Percentiles rank a stretch among this genome's conserved stretches.
phyloP scores from a whole-genome alignment of 2,113 vertebrate species.

The Eublepharis macularius region DNA sequence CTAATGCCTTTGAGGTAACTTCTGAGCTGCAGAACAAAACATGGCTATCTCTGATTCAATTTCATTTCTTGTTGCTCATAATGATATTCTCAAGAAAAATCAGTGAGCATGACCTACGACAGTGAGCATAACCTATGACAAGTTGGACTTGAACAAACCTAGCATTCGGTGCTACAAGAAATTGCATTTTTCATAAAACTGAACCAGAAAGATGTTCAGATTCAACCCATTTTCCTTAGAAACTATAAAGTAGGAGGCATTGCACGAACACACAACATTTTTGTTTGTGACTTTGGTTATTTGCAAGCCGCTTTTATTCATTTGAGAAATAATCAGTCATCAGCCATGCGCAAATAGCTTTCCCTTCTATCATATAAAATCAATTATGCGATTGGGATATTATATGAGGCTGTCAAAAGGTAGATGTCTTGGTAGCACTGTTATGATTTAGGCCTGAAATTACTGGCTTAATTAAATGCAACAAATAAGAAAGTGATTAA shows the following conservation, averaged over 20 bases:
- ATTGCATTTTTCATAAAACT: neutral
- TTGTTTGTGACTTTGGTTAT: fast-evolving
- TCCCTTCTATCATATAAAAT: slow-evolving; percentile 29
- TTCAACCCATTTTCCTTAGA: neutral
- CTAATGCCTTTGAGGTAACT: too few species aligned
- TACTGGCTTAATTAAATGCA: slow-evolving; percentile 37
- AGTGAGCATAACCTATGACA: too few species aligned
- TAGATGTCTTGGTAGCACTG: neutral
- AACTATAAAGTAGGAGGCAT: neutral
- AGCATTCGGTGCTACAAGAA: too few species aligned
- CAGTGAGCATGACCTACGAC: too few species aligned
- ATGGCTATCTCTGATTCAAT: too few species aligned
- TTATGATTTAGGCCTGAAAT: slow-evolving; percentile 14
- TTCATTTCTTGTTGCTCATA: too few species aligned
- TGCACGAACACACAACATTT: neutral
- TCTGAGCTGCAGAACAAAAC: too few species aligned
- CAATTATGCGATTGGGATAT: neutral
- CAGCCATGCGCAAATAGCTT: neutral
- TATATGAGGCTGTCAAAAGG: slow-evolving; percentile 31
- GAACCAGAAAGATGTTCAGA: neutral
- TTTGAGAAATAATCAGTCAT: neutral
- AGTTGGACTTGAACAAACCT: too few species aligned
- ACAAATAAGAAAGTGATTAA: slow-evolving; percentile 35
- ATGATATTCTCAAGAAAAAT: too few species aligned
- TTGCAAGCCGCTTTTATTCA: slow-evolving; percentile 12